These are phyloP conservation scores for Tapirus terrestris DNA, from an alignment of 2,113 vertebrate species.

Conservation along the genomic window DNA sequence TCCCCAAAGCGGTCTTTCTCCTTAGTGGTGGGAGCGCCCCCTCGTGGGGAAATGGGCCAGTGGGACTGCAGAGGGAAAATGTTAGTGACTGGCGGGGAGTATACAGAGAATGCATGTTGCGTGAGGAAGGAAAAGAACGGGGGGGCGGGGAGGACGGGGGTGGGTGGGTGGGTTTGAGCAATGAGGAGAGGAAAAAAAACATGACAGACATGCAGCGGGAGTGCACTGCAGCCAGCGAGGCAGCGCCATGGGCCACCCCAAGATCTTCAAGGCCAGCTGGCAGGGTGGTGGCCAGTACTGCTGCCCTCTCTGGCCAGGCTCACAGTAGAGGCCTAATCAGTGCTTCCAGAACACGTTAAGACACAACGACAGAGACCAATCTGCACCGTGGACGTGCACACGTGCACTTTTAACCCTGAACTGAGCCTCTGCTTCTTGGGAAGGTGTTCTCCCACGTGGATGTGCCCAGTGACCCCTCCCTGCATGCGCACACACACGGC, in stretches of 20 bases:
- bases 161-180: background rate
- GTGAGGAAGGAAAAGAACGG: too few species aligned
- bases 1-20: background rate
- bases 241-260: too few species aligned
- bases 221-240: too few species aligned
- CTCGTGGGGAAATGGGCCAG: background rate
- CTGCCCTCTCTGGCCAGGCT: too few species aligned
- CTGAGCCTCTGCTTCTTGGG: too few species aligned
- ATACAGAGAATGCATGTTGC: too few species aligned
- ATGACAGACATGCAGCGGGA: background rate
- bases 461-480: too few species aligned
- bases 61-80: background rate
- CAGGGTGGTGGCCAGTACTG: background rate
- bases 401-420: background rate
- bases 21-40: background rate
- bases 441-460: too few species aligned
- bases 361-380: background rate
- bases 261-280: background rate
- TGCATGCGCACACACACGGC: too few species aligned
- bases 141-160: too few species aligned
- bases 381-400: too few species aligned
- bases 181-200: background rate
- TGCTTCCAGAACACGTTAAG: background rate
- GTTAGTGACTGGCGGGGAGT: background rate
- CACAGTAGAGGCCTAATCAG: background rate